Evolutionary conservation across 2,113 vertebrate species (phyloP).

Genomic region (Brienomyrus brachyistius): DNA sequence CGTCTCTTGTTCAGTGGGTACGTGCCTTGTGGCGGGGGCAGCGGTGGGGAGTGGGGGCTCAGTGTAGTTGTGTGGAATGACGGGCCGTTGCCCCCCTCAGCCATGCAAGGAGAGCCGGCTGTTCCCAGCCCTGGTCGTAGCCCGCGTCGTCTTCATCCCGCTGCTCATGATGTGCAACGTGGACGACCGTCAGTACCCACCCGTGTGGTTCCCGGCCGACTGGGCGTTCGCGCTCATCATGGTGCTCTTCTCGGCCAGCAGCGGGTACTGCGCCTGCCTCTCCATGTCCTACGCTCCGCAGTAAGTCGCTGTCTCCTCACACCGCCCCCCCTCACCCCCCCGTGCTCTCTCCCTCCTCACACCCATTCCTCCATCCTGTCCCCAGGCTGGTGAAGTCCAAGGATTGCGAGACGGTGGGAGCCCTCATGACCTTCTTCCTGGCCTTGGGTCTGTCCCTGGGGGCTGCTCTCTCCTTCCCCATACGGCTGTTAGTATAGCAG

Average conservation of each 20-base stretch:
- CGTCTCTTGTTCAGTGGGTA: constrained; percentile 55
- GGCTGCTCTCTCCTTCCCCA: constrained; percentile 63
- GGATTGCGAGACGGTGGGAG: constrained; percentile 70
- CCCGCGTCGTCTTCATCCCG: constrained; percentile 62
- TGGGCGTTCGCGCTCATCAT: constrained; percentile 67
- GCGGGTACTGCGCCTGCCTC: constrained; percentile 72
- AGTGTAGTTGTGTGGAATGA: background rate
- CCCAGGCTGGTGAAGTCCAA: constrained; percentile 65
- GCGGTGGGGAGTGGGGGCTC: background rate
- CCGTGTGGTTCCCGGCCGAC: constrained; percentile 61
- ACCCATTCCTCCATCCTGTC: background rate
- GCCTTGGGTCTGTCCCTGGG: constrained; percentile 74
- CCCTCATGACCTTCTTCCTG: constrained; percentile 81
- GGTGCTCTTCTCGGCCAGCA: constrained; percentile 67
- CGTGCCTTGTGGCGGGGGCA: constrained; percentile 9
- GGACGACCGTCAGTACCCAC: constrained; percentile 44
- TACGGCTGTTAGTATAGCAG: constrained; percentile 48
- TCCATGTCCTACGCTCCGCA: constrained; percentile 74
- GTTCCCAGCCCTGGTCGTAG: constrained; percentile 54
- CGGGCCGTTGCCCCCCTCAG: constrained; percentile 26
- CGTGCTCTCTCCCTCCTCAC: background rate
- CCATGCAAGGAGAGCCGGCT: constrained; percentile 55
- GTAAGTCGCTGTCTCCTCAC: constrained; percentile 43
- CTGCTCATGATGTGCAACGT: constrained; percentile 75
- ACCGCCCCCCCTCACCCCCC: too few relatives aligned